Conservation (phyloP, 2,797 vertebrate species). For the Diglossa cyanea region DNA sequence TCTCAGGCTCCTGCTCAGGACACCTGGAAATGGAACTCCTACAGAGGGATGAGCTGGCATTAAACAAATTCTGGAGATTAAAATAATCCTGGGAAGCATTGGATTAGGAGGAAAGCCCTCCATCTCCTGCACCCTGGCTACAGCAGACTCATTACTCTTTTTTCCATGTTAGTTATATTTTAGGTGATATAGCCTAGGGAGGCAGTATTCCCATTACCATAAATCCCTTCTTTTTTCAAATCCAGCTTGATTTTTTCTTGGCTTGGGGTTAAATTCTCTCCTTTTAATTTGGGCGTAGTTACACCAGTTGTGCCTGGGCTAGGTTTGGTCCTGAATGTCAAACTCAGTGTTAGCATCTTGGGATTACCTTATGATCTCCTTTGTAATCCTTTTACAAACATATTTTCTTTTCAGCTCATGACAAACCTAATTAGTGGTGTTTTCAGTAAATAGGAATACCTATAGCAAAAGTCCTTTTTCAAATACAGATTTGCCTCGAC, state of each 20-base stretch:
- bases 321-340: constrained; percentile 29
- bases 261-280: background rate
- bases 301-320: background rate
- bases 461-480: constrained; percentile 20
- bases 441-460: constrained; percentile 43
- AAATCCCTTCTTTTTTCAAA: background rate
- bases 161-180: background rate
- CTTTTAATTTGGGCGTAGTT: background rate
- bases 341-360: constrained; percentile 25
- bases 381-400: constrained; percentile 61
- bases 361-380: constrained; percentile 49
- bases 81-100: background rate
- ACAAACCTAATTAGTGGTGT: constrained; percentile 42
- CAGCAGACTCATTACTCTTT: background rate
- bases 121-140: background rate
- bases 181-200: background rate
- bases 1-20: background rate
- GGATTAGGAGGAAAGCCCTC: background rate
- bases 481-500: constrained; percentile 18
- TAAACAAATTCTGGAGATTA: background rate
- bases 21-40: background rate
- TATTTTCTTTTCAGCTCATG: constrained; percentile 58
- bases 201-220: background rate
- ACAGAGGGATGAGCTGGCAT: background rate
- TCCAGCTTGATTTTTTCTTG: background rate